These are phyloP conservation scores for Elanus axillaris DNA, from an alignment of 2,113 vertebrate species.

Conservation along the genomic window DNA sequence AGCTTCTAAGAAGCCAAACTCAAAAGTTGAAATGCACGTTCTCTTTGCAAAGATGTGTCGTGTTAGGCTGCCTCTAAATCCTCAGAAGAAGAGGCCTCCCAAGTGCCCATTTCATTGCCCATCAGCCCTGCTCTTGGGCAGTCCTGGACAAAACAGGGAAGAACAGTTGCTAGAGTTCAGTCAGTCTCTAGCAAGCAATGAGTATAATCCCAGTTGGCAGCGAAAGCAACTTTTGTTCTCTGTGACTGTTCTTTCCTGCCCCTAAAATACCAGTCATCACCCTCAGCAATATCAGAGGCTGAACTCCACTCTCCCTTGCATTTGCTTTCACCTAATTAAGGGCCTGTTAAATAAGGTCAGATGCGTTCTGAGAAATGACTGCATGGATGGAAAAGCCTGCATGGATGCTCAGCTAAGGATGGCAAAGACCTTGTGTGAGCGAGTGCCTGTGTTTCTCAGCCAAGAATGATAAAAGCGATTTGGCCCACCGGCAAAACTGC, in stretches of 20 bases:
- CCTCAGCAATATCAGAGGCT: not conserved
- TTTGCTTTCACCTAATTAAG: conserved; percentile 42
- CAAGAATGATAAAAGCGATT: not conserved
- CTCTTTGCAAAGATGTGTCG: not conserved
- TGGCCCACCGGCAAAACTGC: conserved; percentile 10
- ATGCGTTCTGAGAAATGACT: not conserved
- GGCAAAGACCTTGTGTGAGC: not conserved
- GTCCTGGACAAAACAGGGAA: not conserved
- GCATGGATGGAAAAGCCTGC: not conserved
- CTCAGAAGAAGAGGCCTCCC: not conserved
- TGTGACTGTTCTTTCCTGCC: not conserved
- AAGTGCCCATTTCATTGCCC: not conserved
- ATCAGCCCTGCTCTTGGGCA: not conserved
- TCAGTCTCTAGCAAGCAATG: not conserved
- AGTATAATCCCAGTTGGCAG: not conserved
- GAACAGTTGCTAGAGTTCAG: not conserved
- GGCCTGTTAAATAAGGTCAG: conserved; percentile 37
- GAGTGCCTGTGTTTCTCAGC: not conserved
- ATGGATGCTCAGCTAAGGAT: not conserved
- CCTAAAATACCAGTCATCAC: not conserved
- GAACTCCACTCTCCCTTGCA: not conserved
- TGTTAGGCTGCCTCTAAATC: not conserved
- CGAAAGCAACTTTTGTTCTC: not conserved
- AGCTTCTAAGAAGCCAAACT: not conserved
- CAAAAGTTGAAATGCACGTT: accelerated